Evolutionary conservation across 2,888 invertebrate species (phyloP), one percentile per base, ranked within the genome.

Genomic region (Phasia obesa): DNA sequence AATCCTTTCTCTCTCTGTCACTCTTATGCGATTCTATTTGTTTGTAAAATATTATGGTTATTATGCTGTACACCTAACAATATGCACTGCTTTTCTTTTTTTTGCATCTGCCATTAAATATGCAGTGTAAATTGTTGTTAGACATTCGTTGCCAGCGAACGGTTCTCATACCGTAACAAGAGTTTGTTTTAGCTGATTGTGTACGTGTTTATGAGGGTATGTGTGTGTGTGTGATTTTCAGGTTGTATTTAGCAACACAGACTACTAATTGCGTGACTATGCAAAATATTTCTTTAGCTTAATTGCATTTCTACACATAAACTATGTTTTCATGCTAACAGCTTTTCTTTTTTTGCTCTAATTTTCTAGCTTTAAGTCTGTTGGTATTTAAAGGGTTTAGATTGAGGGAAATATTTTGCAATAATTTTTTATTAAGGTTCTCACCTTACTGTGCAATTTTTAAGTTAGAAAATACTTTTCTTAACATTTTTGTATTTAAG

Each of bases 191-290:
- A 9, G 2, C 44, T 44, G 13, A 6, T 9, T 57, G 44, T 31
- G 19, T 57, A n/a, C n/a, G n/a, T n/a, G n/a, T n/a, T n/a, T n/a
- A n/a, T n/a, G n/a, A n/a, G n/a, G n/a, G n/a, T n/a, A n/a, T n/a
- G 4, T 53, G 23, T 38, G 23, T 31, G 0, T 21, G 27, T 6
- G 11, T 44, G 35, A 11, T n/a, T 62, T n/a, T 55, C 19, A 25
- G 31, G 23, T 19, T 75, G 57, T 35, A 38, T 67, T 67, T 69
- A 57, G 21, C n/a, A 44, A 42, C 51, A 42, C 42, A 55, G 44
- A 59, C 57, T 57, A 76, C 84, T 86, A 86, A 86, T 86, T 86
- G 86, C 86, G 85, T 86, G 86, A 85, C 86, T 86, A 84, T 84
- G 85, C 84, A 84, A 86, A 86, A 85, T 86, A 85, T 85, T 86